Evolutionary conservation across 2,797 vertebrate species (phyloP).

Genomic region (Notamacropus eugenii): DNA sequence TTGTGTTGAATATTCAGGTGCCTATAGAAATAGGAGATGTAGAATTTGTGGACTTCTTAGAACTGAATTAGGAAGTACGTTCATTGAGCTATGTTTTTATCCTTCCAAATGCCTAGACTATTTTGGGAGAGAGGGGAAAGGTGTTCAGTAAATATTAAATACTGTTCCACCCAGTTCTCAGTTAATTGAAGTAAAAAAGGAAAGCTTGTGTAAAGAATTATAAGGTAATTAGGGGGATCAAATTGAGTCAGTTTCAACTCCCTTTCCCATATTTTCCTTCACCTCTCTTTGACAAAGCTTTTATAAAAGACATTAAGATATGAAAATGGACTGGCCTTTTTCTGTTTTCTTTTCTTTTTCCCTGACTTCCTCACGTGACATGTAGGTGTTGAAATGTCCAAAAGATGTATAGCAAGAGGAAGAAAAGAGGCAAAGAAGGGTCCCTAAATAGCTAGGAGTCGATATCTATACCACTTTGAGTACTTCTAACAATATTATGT

Average conservation of each 20-base stretch:
- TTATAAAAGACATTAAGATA: neutral
- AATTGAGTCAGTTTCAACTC: neutral
- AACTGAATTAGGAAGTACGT: neutral
- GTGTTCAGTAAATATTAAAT: neutral
- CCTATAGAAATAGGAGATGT: neutral
- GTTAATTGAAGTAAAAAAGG: neutral
- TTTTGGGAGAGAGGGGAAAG: neutral
- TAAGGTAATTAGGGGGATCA: neutral
- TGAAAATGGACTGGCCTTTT: neutral
- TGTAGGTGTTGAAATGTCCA: neutral
- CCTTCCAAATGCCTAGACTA: neutral
- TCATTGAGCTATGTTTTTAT: no score
- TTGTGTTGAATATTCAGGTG: fast-evolving
- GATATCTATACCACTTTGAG: neutral
- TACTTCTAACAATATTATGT: neutral
- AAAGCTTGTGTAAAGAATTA: neutral
- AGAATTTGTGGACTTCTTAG: fast-evolving
- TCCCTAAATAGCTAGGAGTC: neutral
- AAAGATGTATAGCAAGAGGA: neutral
- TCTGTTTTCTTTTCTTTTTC: neutral
- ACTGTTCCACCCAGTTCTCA: neutral
- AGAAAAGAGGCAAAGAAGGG: neutral
- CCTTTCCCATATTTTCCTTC: neutral
- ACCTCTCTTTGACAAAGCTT: neutral
- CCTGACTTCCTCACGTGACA: no score